Base-by-base conservation (phyloP, 2,888 invertebrate species). In the Agrochola macilenta region DNA sequence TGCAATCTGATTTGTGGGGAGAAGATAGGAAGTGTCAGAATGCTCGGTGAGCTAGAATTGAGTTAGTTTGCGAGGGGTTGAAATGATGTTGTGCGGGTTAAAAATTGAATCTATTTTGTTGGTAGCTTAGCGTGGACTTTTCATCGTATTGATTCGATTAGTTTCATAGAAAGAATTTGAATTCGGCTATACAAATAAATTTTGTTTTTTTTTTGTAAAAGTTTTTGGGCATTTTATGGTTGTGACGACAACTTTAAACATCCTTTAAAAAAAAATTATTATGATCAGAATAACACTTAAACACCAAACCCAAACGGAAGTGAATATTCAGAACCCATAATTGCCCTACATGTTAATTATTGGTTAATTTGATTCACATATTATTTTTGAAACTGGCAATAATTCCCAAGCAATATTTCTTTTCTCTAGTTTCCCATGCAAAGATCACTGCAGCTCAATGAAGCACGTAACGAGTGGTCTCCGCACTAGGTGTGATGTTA, bases 1-100 rank as follows among this genome's bases (percentile, higher is more conserved):
- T 89, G 86, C 82, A 76, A 89, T 87, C 89, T 87, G 84, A 87
- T 87, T 87, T 86, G 84, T 86, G 81, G 78, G 82, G 84, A 76
- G 71, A 20, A 78, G 76, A 79, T 83, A 78, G 74, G 74, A 81
- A 78, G 73, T 86, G 77, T 87, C 81, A 84, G 88, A 82, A 75
- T 79, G 84, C 64, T 74, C 79, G 74, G 86, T 86, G 77, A 78
- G 60, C 52, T 78, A 75, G 81, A 87, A 87, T 72, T 69, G 69
- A 69, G 39, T 73, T 81, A 46, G 69, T 39, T 69, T 26, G n/a
- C 35, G 30, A 57, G 46, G 77, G 71, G 63, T 46, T 57, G 57
- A 26, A 73, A 60, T 66, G 17, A 20, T 63, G 43, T 49, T 74
- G 57, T 35, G 26, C 14, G 65, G 43, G 71, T 52, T 74, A 12